Percentiles rank a stretch among this genome's conserved stretches.
Conservation (phyloP, 2,113 vertebrate species). For the Lophotis ruficrista region DNA sequence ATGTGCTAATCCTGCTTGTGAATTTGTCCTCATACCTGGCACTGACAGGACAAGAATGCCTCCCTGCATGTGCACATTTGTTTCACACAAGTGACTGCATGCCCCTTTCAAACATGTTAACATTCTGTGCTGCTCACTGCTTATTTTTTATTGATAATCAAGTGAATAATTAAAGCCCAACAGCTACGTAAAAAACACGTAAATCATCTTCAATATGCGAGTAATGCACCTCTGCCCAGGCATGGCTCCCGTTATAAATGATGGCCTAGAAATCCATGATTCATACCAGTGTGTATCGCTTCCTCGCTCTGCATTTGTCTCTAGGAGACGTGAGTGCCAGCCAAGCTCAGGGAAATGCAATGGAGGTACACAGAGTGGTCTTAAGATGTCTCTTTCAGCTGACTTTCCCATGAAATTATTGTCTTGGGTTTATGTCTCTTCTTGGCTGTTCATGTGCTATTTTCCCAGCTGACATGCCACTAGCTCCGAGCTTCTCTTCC, state of each 20-base stretch:
- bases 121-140: conserved; percentile 33
- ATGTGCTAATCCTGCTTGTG: conserved; percentile 41
- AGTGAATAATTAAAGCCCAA: conserved; percentile 79
- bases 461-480: background rate
- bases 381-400: background rate
- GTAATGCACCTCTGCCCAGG: conserved; percentile 54
- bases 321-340: background rate
- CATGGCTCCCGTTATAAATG: conserved; percentile 53
- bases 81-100: background rate
- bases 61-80: background rate
- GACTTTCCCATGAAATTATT: background rate
- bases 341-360: background rate
- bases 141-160: conserved; percentile 82
- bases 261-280: conserved; percentile 61
- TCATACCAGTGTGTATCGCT: conserved; percentile 8
- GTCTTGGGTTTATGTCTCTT: background rate
- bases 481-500: conserved; percentile 10
- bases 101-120: conserved; percentile 51
- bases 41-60: background rate
- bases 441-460: background rate
- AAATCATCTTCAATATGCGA: conserved; percentile 67
- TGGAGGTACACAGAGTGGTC: background rate
- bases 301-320: conserved; percentile 31
- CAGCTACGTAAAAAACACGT: conserved; percentile 68
- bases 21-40: conserved; percentile 55